Base-by-base conservation (phyloP, 2,113 vertebrate species). In the Micronycteris hirsuta region DNA sequence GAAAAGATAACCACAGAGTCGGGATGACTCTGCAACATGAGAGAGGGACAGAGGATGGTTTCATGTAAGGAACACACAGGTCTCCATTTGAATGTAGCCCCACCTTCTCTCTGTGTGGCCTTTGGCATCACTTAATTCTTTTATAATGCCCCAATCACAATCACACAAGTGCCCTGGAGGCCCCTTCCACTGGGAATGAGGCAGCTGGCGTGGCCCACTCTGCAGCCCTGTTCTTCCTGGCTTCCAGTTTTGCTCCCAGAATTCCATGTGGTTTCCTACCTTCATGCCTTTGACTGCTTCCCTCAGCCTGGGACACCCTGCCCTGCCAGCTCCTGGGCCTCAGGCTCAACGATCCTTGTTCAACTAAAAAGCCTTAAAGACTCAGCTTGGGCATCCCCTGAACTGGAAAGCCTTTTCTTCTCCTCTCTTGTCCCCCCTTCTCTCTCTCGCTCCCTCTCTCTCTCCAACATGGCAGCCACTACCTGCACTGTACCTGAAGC, bases 41-140 rank as follows among this genome's bases (percentile, higher is more conserved):
- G 43, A 7, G 19, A 71, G 61, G n/a, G 22, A 28, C 43, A 17
- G 22, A 47, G 47, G 33, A n/a, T 7, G 65, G 7, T 12, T n/a
- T 24, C 2, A 15, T 0, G 0, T n/a, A 15, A 7, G 52, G 63
- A 45, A 3, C 20, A 33, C 17, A 22, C 6, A 6, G 2, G 41
- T 58, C 45, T 70, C 28, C 38, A 4, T 70, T 16, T 20, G 20
- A 56, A 58, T 2, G 7, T 0, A 11, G 12, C 5, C 26, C 26
- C 49, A 0, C 43, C 73, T 73, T 45, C 43, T 49, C 54, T 86
- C 82, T 67, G 31, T 6, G 56, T 2, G 24, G 17, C 47, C 13
- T n/a, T 28, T 14, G 65, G 61, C 56, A 1, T 47, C 26, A 19
- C 38, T 19, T 0, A 61, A 19, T 3, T 38, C n/a, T 67, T 74